These are phyloP conservation scores for Beris morrisii DNA, from an alignment of 2,888 invertebrate species.

Conservation along the genomic window DNA sequence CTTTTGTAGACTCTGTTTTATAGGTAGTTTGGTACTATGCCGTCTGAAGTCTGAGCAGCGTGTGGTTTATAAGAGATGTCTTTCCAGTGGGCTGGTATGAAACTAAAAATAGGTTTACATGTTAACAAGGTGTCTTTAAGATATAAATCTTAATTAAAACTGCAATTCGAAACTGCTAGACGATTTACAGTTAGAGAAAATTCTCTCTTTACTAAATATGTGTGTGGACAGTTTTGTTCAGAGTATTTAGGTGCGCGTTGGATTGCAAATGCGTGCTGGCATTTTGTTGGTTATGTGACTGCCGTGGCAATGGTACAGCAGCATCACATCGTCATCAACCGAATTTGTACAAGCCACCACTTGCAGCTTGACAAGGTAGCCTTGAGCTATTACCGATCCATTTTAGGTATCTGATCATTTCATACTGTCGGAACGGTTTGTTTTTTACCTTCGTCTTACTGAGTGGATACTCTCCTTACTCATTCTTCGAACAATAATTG, in stretches of 20 bases:
- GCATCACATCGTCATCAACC: slow-evolving; percentile 17
- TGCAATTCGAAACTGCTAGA: slow-evolving; percentile 38
- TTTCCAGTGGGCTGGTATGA: slow-evolving; percentile 20
- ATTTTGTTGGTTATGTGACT: slow-evolving; percentile 23
- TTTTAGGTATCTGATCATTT: slow-evolving; percentile 21
- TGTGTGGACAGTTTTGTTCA: not conserved
- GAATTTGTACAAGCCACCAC: slow-evolving; percentile 24
- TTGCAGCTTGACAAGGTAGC: slow-evolving; percentile 25
- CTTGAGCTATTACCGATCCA: slow-evolving; percentile 30
- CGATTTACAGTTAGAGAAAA: slow-evolving; percentile 37
- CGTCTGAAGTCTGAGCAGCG: not conserved
- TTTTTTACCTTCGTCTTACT: too few species aligned
- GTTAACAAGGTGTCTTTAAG: slow-evolving; percentile 44
- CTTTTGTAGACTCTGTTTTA: slow-evolving; percentile 11
- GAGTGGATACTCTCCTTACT: too few species aligned
- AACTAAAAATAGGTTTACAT: slow-evolving; percentile 42
- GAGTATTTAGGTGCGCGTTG: not conserved
- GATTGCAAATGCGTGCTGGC: slow-evolving; percentile 27
- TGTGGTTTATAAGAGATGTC: not conserved
- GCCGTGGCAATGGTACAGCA: slow-evolving; percentile 26
- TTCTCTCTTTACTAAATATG: slow-evolving; percentile 16
- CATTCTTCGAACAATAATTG: too few species aligned
- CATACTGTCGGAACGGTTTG: too few species aligned
- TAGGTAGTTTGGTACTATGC: not conserved
- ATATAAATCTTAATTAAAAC: slow-evolving; percentile 45